Conservation (phyloP, 2,797 vertebrate genomes). For the Anomalospiza imberbis region DNA sequence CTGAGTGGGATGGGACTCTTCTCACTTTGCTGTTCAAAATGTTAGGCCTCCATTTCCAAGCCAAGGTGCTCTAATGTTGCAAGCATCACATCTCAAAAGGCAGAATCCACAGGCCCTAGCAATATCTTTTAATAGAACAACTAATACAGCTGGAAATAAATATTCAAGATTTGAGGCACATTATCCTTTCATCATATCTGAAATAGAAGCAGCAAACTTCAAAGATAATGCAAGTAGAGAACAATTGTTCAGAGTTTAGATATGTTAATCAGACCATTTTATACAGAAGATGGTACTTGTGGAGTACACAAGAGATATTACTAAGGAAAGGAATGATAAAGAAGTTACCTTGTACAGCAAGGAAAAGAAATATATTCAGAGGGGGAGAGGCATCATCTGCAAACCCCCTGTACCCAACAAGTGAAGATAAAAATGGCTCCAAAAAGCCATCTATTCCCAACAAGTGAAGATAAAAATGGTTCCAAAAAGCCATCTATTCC, state of each 20-base stretch:
- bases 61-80: background rate
- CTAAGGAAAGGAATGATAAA: background rate
- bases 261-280: conserved; percentile 40
- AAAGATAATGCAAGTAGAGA: conserved; percentile 42
- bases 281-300: background rate
- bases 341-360: background rate
- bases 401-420: background rate
- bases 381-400: background rate
- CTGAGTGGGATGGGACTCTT: background rate
- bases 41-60: background rate
- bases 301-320: conserved; percentile 18
- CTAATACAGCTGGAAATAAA: conserved; percentile 6
- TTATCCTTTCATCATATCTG: conserved; percentile 28
- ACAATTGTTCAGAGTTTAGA: conserved; percentile 46
- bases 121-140: conserved; percentile 15
- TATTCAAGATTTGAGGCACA: background rate
- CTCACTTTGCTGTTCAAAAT: background rate
- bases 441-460: background rate
- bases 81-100: background rate
- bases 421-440: background rate
- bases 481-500: background rate
- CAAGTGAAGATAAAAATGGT: background rate
- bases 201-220: conserved; percentile 57
- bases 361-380: background rate
- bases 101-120: background rate